Conservation (phyloP, 2,797 vertebrate species). For the Potorous gilbertii region DNA sequence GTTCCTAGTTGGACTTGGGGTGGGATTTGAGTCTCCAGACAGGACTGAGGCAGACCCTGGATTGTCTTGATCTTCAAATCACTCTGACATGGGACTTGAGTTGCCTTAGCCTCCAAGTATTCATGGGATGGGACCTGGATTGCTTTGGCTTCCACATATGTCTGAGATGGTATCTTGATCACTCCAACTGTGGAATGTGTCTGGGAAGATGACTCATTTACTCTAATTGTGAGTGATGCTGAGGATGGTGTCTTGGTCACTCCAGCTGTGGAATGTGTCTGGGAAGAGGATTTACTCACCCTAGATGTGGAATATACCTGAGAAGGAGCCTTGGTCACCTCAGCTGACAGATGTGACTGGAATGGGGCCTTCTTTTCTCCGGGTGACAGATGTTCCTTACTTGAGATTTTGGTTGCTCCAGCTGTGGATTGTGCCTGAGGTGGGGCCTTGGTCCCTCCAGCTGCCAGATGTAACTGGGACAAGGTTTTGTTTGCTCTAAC, state of each 20-base stretch:
- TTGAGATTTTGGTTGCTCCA: not conserved
- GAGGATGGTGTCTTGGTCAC: slow-evolving; percentile 24
- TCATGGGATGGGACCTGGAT: slow-evolving; percentile 2
- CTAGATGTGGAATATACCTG: not conserved
- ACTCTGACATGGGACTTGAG: not conserved
- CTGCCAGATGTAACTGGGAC: not conserved
- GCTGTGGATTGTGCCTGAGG: not conserved
- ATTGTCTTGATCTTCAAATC: not conserved
- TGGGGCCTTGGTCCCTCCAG: not conserved
- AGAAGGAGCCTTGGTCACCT: not conserved
- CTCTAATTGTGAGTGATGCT: not conserved
- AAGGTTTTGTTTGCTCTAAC: not conserved
- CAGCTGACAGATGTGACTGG: rapidly evolving
- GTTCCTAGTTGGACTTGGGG: not conserved
- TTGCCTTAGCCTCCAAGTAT: not conserved
- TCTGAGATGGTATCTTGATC: slow-evolving; percentile 47
- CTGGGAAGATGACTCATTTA: not conserved
- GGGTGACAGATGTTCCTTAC: not conserved
- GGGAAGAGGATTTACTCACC: not conserved
- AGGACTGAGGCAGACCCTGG: not conserved
- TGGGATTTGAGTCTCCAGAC: not conserved
- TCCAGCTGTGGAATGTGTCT: rapidly evolving
- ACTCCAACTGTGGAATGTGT: not conserved
- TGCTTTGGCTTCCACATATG: slow-evolving; percentile 28
- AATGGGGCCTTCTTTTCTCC: not conserved